Conservation (phyloP, 2,888 invertebrate species). For the Enchytraeus crypticus region DNA sequence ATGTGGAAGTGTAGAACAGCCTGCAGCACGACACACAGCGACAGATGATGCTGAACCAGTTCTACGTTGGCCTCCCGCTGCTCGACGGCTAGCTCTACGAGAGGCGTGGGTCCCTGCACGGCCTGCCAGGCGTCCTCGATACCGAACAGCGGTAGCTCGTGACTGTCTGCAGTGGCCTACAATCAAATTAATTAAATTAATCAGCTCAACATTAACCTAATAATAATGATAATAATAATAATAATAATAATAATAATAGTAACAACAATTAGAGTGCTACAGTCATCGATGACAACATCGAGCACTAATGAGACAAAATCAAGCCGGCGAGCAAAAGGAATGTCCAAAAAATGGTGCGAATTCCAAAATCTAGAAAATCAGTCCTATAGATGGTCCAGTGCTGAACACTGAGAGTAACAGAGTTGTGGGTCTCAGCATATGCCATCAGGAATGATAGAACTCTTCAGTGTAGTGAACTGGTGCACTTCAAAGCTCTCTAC, state of each 20-base stretch:
- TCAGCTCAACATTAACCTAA: too few species aligned
- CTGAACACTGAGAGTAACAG: not conserved
- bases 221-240: not conserved
- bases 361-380: too few species aligned
- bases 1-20: conserved; percentile 71
- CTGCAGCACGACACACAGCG: conserved; percentile 66
- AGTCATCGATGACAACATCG: too few species aligned
- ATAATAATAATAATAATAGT: not conserved
- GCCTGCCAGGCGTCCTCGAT: conserved; percentile 46
- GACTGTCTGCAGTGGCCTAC: conserved; percentile 46
- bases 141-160: conserved; percentile 46
- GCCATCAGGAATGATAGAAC: too few species aligned
- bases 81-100: conserved; percentile 69
- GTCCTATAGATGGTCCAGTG: not conserved
- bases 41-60: conserved; percentile 69
- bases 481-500: too few species aligned
- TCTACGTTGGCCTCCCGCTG: conserved; percentile 68
- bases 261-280: too few species aligned
- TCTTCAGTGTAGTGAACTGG: too few species aligned
- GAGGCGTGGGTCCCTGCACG: conserved; percentile 49
- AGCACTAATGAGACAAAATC: too few species aligned
- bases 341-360: too few species aligned
- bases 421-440: too few species aligned
- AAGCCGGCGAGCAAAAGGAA: too few species aligned
- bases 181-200: not conserved